These are phyloP conservation scores for Rhinogobio ventralis DNA, from an alignment of 2,797 vertebrate genomes.

Conservation along the genomic window DNA sequence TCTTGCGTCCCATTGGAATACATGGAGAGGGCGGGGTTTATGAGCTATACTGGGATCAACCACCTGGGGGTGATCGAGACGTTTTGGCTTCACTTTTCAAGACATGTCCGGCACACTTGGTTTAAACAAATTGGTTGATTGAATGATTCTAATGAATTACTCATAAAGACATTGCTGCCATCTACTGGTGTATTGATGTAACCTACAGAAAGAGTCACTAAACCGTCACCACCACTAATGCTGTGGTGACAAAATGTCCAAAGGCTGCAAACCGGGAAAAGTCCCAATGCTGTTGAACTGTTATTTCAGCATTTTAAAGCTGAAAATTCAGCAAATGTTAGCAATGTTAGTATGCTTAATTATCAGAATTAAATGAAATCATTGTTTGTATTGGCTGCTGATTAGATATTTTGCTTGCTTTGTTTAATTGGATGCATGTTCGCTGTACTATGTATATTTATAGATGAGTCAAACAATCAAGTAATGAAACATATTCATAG, in stretches of 20 bases:
- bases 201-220: background rate
- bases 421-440: background rate
- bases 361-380: background rate
- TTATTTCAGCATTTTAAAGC: background rate
- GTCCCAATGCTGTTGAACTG: background rate
- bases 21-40: no score
- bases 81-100: no score
- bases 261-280: background rate
- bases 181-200: background rate
- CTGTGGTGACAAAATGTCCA: background rate
- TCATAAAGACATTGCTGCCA: background rate
- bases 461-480: background rate
- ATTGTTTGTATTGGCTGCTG: background rate
- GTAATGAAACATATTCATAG: background rate
- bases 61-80: no score
- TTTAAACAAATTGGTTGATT: background rate
- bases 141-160: background rate
- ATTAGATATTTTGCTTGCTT: conserved; percentile 9
- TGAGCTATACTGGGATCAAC: no score
- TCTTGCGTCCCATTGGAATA: no score
- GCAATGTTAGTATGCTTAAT: background rate
- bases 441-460: background rate
- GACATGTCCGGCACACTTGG: no score
- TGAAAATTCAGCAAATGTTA: background rate
- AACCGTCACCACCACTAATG: background rate